A percentile compares a stretch with the other conserved stretches of the same genome.
Conservation (phyloP, 2,888 invertebrate species). For the Lutraria lutraria region DNA sequence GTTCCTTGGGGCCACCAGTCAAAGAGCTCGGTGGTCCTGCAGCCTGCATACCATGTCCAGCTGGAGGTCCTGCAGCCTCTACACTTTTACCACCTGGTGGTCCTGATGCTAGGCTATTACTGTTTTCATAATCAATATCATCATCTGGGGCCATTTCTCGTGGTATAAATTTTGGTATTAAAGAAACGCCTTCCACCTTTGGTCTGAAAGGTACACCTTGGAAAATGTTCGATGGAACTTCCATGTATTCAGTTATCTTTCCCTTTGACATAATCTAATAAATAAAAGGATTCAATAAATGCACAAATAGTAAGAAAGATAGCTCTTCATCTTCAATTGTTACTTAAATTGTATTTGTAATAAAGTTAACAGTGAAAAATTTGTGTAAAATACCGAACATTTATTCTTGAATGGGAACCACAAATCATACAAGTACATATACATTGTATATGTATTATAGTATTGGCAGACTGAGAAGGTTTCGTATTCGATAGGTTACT, state of each 20-base stretch:
- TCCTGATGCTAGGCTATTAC: neutral
- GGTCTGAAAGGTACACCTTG: constrained; percentile 43
- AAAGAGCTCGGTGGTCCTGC: constrained; percentile 47
- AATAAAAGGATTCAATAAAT: neutral
- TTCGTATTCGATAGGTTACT: no score
- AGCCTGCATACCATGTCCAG: neutral
- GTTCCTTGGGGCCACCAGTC: neutral
- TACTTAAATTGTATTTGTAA: no score
- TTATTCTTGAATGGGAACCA: no score
- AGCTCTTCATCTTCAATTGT: no score
- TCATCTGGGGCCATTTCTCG: neutral
- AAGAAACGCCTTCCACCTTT: constrained; percentile 40
- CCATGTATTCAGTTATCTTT: constrained; percentile 48
- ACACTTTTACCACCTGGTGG: neutral
- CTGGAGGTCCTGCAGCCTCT: constrained; percentile 42
- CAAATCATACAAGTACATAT: no score
- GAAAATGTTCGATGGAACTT: constrained; percentile 41
- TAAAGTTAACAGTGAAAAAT: no score
- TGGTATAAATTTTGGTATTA: constrained; percentile 14
- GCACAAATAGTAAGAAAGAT: neutral
- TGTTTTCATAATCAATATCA: neutral
- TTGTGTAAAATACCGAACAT: no score
- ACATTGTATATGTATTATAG: no score
- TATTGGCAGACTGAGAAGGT: no score
- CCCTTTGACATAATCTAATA: constrained; percentile 64